phyloP scores from a whole-genome alignment of 2,888 invertebrate genomes.

The Phasia obesa region DNA sequence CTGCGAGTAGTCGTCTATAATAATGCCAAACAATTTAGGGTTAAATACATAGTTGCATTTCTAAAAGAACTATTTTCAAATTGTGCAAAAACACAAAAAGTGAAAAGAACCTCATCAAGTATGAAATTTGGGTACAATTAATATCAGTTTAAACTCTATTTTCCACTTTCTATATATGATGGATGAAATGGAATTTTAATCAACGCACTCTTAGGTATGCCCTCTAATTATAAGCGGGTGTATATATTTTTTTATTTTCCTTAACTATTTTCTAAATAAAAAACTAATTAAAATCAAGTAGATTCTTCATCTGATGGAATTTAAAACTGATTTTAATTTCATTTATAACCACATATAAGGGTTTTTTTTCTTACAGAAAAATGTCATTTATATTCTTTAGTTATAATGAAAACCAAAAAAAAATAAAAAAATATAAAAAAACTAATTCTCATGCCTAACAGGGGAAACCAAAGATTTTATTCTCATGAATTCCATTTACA shows the following conservation, averaged over 20 bases:
- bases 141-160: neutral
- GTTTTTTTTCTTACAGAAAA: slow-evolving; percentile 22
- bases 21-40: no score
- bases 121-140: no score
- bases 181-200: slow-evolving; percentile 34
- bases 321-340: slow-evolving; percentile 61
- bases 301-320: slow-evolving; percentile 45
- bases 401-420: slow-evolving; percentile 12
- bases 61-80: no score
- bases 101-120: no score
- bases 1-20: no score
- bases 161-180: neutral
- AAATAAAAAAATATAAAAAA: slow-evolving; percentile 11
- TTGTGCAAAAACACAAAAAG: no score
- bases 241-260: slow-evolving; percentile 20
- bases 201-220: slow-evolving; percentile 8
- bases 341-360: slow-evolving; percentile 50
- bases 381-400: slow-evolving; percentile 54
- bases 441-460: slow-evolving; percentile 59
- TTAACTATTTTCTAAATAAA: slow-evolving; percentile 23
- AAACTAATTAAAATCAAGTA: slow-evolving; percentile 48
- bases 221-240: slow-evolving; percentile 44
- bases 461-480: slow-evolving; percentile 52
- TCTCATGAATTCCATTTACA: slow-evolving; percentile 71
- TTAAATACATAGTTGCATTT: no score